Conservation (phyloP, 2,888 invertebrate species). For the Saturnia pavonia region DNA sequence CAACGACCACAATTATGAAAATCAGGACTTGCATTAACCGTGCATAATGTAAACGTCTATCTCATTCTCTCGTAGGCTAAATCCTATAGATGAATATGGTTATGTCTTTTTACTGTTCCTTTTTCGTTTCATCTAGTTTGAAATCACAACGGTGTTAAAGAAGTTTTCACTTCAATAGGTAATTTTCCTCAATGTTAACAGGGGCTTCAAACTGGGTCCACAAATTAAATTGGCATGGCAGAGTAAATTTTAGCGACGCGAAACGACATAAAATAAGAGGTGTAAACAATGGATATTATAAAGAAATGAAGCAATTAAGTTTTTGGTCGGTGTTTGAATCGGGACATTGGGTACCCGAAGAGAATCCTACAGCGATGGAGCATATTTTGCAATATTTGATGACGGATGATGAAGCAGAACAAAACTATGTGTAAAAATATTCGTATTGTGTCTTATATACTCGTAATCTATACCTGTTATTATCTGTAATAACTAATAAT, state of each 20-base stretch:
- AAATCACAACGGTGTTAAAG: no score
- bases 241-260: slow-evolving; percentile 53
- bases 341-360: slow-evolving; percentile 77
- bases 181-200: slow-evolving; percentile 29
- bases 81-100: no score
- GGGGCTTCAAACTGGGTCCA: slow-evolving; percentile 74
- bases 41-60: no score
- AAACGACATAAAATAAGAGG: slow-evolving; percentile 52
- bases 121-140: no score
- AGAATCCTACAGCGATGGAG: slow-evolving; percentile 72
- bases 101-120: no score
- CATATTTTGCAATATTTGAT: slow-evolving; percentile 61
- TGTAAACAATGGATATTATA: slow-evolving; percentile 63
- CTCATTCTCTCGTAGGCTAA: no score
- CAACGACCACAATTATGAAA: no score
- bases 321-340: slow-evolving; percentile 71
- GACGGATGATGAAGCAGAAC: slow-evolving; percentile 28
- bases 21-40: no score
- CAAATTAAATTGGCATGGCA: slow-evolving; percentile 65
- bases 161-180: no score
- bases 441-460: not conserved
- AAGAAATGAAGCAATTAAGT: slow-evolving; percentile 54
- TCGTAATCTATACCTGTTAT: not conserved
- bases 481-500: not conserved
- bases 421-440: not conserved